Base-by-base conservation (phyloP, 2,113 vertebrate species). In the Aspiorhynchus laticeps region DNA sequence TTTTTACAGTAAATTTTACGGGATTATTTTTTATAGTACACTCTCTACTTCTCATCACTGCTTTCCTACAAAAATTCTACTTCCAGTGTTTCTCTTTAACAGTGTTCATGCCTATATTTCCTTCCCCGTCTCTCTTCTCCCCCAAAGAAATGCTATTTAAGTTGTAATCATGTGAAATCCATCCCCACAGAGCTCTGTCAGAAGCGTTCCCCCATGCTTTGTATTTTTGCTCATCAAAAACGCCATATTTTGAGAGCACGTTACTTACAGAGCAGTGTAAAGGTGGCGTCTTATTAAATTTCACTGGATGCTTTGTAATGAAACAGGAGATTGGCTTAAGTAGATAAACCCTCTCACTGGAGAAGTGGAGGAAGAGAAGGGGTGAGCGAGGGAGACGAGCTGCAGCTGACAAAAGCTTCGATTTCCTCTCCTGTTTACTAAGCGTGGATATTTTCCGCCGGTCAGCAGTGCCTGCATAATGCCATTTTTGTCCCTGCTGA, bases 241-340 rank as follows among this genome's bases (percentile, higher is more conserved):
- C 61, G 15, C 74, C 88, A 87, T 91, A 91, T 89, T 92, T 90
- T 89, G 80, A 90, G 91, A 88, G 92, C 90, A 86, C 88, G 93
- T 94, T 95, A 94, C 93, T 94, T 93, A 94, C 93, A 92, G 89
- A 91, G 89, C 67, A 26, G 84, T 89, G 90, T 92, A 93, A 91
- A 86, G 88, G 85, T 92, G 93, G 91, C 91, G 93, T 95, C 92
- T 94, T 91, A 90, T 90, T 88, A 84, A 87, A 86, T 90, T 94
- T 94, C 95, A 93, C 89, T 90, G 89, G 86, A 88, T 48, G 86
- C 90, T 86, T 90, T 90, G 93, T 91, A 93, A 94, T 82, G 90
- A 94, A 90, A 90, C 93, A 84, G 83, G 83, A 88, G 93, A 94
- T 92, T 89, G 89, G 89, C 85, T 59, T 89, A 91, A 92, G 92